Percentiles rank a stretch among this genome's conserved stretches.
phyloP scores from a whole-genome alignment of 2,797 vertebrate species.

The Pristis pectinata region DNA sequence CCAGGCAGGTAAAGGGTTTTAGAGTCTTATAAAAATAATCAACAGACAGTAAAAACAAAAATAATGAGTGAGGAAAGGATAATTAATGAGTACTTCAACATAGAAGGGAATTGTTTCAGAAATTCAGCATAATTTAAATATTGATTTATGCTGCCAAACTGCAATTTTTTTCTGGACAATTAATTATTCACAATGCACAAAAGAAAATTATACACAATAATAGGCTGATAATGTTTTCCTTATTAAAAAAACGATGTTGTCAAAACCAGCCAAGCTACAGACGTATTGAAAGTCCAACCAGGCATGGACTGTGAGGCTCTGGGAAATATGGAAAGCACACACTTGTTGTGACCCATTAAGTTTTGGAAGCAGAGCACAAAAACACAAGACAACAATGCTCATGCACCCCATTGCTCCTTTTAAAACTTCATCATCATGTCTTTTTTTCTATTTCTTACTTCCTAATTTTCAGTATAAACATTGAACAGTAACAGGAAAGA shows the following conservation, averaged over 20 bases:
- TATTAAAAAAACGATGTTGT: background rate
- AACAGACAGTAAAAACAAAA: background rate
- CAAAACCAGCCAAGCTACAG: background rate
- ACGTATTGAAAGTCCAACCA: background rate
- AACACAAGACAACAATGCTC: background rate
- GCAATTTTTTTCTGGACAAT: constrained; percentile 20
- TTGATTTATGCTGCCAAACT: background rate
- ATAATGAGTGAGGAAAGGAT: background rate
- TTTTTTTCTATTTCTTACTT: background rate
- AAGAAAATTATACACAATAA: background rate
- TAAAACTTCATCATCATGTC: background rate
- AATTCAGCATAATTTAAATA: background rate
- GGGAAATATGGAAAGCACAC: background rate
- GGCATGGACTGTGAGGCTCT: background rate
- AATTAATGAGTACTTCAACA: constrained; percentile 2
- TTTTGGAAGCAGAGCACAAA: background rate
- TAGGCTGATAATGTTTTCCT: background rate
- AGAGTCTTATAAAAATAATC: background rate
- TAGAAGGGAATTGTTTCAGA: constrained; percentile 17
- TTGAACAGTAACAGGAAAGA: background rate
- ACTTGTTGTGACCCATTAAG: background rate
- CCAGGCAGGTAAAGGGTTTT: background rate
- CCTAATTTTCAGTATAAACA: background rate
- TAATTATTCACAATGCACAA: constrained; percentile 25
- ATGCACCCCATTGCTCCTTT: background rate